Base-by-base conservation (phyloP, 2,797 vertebrate genomes). In the Hemibagrus guttatus region DNA sequence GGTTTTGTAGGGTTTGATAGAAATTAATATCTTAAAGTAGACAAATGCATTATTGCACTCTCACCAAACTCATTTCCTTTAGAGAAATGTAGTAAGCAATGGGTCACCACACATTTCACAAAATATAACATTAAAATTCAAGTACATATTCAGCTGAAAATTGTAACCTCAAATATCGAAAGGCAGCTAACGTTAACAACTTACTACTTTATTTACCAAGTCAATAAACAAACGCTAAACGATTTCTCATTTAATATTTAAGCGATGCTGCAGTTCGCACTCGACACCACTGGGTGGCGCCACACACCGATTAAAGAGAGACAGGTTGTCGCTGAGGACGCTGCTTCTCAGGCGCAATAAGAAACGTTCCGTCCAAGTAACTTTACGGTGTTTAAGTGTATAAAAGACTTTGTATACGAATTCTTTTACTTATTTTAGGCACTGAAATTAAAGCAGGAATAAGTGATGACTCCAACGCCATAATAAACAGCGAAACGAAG, bases 211-310 rank as follows among this genome's bases (percentile, higher is more conserved):
- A 39, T 39, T 49, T 49, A 49, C 7, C 46, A 49, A 49, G 9
- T 49, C 8, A 49, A 49, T 49, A 49, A 74, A 49, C 6, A 26
- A 1, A 49, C 6, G 5, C 14, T 52, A 46, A 72, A 5, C 42
- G 5, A 42, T 61, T 61, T 61, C 39, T 35, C 4, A 56, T 42
- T n/a, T 46, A 1, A n/a, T n/a, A 8, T 63, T 21, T 35, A 39
- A 8, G 3, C 46, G 19, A 14, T 6, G 12, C 52, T 85, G 54
- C 26, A 59, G 35, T 86, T 31, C 39, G 12, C 1, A 26, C 1
- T 6, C 56, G 19, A 9, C 1, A 28, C 85, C 90, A 83, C 19
- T 71, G 64, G 89, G 83, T 68, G 89, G 90, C 72, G 85, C 72
- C 86, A 89, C 2, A 83, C 46, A 83, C 81, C 19, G 11, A 26